These are phyloP conservation scores for Heliconius hortense DNA, from an alignment of 2,888 invertebrate species.

Conservation along the genomic window DNA sequence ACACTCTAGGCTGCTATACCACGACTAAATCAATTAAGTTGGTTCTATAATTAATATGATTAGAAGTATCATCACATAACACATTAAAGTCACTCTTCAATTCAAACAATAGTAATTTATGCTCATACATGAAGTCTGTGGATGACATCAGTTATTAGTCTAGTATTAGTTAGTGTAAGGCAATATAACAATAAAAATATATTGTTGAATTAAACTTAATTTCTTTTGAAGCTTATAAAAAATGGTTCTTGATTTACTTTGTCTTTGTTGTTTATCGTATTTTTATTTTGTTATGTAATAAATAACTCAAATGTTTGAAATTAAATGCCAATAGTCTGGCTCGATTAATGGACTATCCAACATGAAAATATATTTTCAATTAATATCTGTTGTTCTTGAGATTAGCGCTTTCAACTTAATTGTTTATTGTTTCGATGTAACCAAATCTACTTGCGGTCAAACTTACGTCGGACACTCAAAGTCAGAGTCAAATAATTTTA, in stretches of 20 bases:
- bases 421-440: too few species aligned
- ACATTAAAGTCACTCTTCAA: neutral
- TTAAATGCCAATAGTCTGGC: neutral
- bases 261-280: too few species aligned
- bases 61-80: conserved; percentile 1
- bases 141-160: conserved; percentile 19
- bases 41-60: neutral
- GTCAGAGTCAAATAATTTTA: too few species aligned
- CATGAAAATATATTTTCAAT: neutral
- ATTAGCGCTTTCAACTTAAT: neutral
- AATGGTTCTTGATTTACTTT: too few species aligned
- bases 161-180: conserved; percentile 2
- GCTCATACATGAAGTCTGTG: conserved; percentile 10
- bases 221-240: neutral
- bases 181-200: conserved; percentile 7
- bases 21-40: neutral
- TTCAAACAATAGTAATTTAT: conserved; percentile 11
- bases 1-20: neutral
- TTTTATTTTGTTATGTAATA: too few species aligned
- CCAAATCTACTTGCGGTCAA: too few species aligned
- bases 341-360: neutral
- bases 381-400: neutral
- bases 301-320: too few species aligned
- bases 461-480: too few species aligned
- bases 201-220: neutral